phyloP scores from a whole-genome alignment of 1,140 invertebrate species.

The Zaprionus capensis region DNA sequence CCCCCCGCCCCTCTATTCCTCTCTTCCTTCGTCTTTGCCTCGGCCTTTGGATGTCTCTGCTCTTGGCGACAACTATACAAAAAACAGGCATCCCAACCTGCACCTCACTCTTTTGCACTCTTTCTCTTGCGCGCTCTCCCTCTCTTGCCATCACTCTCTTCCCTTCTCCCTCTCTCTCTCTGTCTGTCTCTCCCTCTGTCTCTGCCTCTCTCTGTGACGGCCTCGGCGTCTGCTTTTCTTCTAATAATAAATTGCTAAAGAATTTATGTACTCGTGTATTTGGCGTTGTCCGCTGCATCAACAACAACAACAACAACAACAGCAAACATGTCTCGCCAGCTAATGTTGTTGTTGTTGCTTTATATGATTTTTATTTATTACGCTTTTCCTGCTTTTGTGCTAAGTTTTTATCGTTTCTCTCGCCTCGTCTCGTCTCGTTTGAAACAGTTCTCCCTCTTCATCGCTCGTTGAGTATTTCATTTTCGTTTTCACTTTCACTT shows the following conservation, averaged over 20 bases:
- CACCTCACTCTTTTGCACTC: neutral
- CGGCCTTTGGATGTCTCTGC: conserved; percentile 2
- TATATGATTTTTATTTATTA: conserved; percentile 60
- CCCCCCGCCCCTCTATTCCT: neutral
- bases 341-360: conserved; percentile 22
- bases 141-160: conserved; percentile 1
- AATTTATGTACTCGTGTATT: conserved; percentile 68
- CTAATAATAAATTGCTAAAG: conserved; percentile 80
- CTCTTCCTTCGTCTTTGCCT: neutral
- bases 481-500: conserved; percentile 58
- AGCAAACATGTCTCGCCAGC: conserved; percentile 20
- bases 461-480: conserved; percentile 7
- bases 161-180: conserved; percentile 5
- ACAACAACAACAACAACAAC: conserved; percentile 39
- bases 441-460: neutral
- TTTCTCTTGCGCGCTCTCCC: conserved; percentile 1
- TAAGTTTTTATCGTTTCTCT: conserved; percentile 39
- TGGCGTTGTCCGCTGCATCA: conserved; percentile 41
- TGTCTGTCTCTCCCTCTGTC: neutral
- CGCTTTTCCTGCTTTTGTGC: conserved; percentile 49
- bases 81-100: conserved; percentile 35
- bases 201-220: conserved; percentile 20
- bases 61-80: conserved; percentile 56
- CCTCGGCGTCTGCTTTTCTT: conserved; percentile 68
- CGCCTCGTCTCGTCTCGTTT: conserved; percentile 2